Base-by-base conservation (phyloP, 2,113 vertebrate genomes). In the Octodon degus region DNA sequence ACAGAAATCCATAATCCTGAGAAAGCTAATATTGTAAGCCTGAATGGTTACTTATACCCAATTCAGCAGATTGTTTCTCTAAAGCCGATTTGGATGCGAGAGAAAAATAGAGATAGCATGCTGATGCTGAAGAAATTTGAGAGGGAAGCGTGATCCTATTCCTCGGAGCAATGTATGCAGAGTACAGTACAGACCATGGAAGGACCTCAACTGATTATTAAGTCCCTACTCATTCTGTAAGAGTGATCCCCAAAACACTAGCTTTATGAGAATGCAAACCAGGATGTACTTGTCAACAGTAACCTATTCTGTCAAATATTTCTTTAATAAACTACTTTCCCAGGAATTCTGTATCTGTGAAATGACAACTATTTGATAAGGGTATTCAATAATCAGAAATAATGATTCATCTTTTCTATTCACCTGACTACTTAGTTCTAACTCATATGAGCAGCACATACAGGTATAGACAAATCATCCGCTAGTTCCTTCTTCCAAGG, bases 21-120 rank as follows among this genome's bases (percentile, higher is more conserved):
- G 86, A 95, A 97, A 95, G 19, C 93, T 92, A 96, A 79, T 97
- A 85, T 95, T 95, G 95, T 97, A 97, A 97, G 81, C 92, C 77
- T 85, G 84, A 92, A 83, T 89, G 81, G 91, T 95, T 89, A 93
- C 89, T 96, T 97, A 96, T 94, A 93, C 72, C 93, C 95, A 98
- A 93, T 96, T 97, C 93, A 94, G 94, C 89, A 95, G 82, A 93
- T 96, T 95, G 89, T 86, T 96, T 93, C 90, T 94, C 72, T 70
- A 94, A 97, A 97, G 90, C 95, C 89, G 96, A 81, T 96, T 97
- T 94, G 86, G 60, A 53, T 88, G 53, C 14, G 19, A 95, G 80
- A 37, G 60, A 89, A 93, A 90, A 90, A 87, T 53, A 63, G 50
- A 67, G n/a, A 58, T 50, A 85, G 43, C 86, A 93, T 89, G 93